Evolutionary conservation across 2,888 invertebrate genomes (phyloP).

Genomic region (Phytoseiulus persimilis): DNA sequence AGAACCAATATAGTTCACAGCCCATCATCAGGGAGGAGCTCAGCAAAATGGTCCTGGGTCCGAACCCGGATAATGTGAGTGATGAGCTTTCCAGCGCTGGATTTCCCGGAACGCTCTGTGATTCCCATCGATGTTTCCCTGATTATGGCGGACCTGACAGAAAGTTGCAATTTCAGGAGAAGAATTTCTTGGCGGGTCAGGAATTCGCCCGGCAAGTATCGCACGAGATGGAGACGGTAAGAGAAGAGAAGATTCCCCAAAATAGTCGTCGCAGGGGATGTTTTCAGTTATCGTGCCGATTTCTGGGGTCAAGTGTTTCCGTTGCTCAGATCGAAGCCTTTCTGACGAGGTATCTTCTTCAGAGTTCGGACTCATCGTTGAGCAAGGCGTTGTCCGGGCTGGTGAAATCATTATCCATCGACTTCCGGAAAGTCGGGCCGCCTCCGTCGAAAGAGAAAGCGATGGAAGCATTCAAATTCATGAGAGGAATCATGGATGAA

Average conservation of each 20-base stretch:
- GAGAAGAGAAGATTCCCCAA: neutral
- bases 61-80: slow-evolving; percentile 58
- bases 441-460: slow-evolving; percentile 17
- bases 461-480: slow-evolving; percentile 75
- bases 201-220: slow-evolving; percentile 45
- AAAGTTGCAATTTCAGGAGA: slow-evolving; percentile 41
- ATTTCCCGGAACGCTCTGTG: too few species aligned
- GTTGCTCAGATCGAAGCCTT: too few species aligned
- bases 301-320: too few species aligned
- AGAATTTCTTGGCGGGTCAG: slow-evolving; percentile 45
- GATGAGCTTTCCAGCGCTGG: slow-evolving; percentile 46
- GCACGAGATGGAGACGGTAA: slow-evolving; percentile 39
- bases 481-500: slow-evolving; percentile 97
- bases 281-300: too few species aligned
- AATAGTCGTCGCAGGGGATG: neutral
- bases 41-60: slow-evolving; percentile 68
- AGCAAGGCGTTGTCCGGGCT: neutral
- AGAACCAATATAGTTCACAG: slow-evolving; percentile 75
- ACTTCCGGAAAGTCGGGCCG: neutral
- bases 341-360: too few species aligned
- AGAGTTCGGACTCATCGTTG: neutral
- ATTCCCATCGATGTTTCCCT: too few species aligned
- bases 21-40: slow-evolving; percentile 70
- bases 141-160: too few species aligned
- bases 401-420: neutral